A percentile compares a stretch with the other conserved stretches of the same genome.
phyloP scores from a whole-genome alignment of 2,888 invertebrate species.

The Drosophila neotestacea region DNA sequence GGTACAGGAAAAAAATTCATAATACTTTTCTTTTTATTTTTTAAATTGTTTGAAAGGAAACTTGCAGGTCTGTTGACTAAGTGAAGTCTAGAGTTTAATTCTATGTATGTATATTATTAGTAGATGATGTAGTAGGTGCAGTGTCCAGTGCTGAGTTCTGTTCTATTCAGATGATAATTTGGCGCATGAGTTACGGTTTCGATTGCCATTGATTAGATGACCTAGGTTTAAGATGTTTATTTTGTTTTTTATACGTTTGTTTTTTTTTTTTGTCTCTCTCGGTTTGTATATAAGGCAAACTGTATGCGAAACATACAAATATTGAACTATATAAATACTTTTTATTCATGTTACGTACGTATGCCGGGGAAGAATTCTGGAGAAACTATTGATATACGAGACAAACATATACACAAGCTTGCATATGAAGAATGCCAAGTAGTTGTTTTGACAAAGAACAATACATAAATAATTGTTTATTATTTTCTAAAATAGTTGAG shows the following conservation, averaged over 20 bases:
- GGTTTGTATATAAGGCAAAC: conserved; percentile 79
- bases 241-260: conserved; percentile 19
- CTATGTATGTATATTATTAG: conserved; percentile 24
- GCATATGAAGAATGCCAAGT: not conserved
- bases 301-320: conserved; percentile 73
- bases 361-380: conserved; percentile 73
- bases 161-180: conserved; percentile 60
- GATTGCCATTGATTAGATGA: conserved; percentile 65
- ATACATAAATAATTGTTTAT: too few relatives aligned
- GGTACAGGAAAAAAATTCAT: conserved; percentile 41
- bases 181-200: conserved; percentile 74
- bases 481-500: not conserved
- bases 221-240: conserved; percentile 33
- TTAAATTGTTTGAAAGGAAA: not conserved
- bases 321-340: conserved; percentile 77
- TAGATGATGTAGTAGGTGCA: conserved; percentile 39
- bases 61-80: conserved; percentile 3
- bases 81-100: conserved; percentile 42
- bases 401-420: not conserved
- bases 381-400: conserved; percentile 46
- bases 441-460: not conserved
- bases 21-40: conserved; percentile 57
- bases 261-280: conserved; percentile 46
- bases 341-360: conserved; percentile 38
- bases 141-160: conserved; percentile 49